Evolutionary conservation across 2,888 invertebrate species (phyloP), one percentile per base, ranked within the genome.

Genomic region (Limnephilus marmoratus): DNA sequence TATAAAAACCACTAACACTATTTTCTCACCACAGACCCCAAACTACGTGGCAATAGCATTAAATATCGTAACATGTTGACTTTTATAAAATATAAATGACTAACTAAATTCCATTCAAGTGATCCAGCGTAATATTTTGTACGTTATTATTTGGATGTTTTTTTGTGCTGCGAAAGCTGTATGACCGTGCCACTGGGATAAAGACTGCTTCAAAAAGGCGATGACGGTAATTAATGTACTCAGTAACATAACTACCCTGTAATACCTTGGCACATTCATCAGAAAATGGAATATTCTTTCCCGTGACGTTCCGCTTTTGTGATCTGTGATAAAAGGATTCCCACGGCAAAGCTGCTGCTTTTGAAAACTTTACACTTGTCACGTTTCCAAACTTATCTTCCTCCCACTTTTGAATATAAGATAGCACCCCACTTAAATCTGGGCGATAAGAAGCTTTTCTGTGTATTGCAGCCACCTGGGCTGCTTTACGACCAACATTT

Each of bases 201-300:
- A n/a, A 11, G 2, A n/a, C 37, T 18, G 18, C 41, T 15, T 37
- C 85, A 37, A 29, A 41, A 45, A 37, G 37, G 41, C 85, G 24
- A n/a, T 41, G 85, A 37, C 85, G 45, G 85, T 85, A 45, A 85
- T 85, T 85, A 85, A 85, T 85, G 45, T 85, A 85, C 45, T 85
- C 15, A 85, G 13, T 7, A 41, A n/a, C n/a, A 3, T 18, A 49
- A 2, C 49, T 49, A 49, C 49, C 15, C 49, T 68, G 24, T 13
- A 68, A 68, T 68, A 68, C 29, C 37, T 41, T 13, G n/a, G 15
- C 41, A 85, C 85, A 85, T 29, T 85, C 85, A 41, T 45, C 85
- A 29, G 41, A 41, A 18, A 83, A 83, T 83, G 85, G 45, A 45
- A 85, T 85, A 85, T 85, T 85, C 85, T 85, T 85, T 85, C 37